Conservation (phyloP, 2,888 invertebrate genomes). For the Mactromeris polynyma region DNA sequence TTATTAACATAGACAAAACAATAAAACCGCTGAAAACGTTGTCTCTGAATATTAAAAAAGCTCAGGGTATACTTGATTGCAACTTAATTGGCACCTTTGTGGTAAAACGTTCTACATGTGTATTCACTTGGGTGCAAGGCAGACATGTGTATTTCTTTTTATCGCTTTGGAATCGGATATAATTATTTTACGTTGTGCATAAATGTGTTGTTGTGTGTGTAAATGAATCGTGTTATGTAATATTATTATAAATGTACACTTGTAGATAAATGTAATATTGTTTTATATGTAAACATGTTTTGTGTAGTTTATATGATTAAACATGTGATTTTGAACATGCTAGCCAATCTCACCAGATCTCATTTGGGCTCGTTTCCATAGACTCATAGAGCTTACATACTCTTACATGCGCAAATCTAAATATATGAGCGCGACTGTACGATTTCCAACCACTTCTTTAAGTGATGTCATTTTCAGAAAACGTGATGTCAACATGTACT, state of each 20-base stretch:
- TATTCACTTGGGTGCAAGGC: not conserved
- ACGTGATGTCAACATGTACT: no score
- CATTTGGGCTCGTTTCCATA: not conserved
- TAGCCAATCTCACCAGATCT: not conserved
- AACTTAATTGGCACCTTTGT: not conserved
- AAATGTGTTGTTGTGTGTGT: not conserved
- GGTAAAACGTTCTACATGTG: not conserved
- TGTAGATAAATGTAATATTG: constrained; percentile 22
- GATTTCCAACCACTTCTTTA: no score
- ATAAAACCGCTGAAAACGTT: not conserved
- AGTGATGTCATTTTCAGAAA: no score
- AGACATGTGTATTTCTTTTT: not conserved
- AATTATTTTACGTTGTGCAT: not conserved
- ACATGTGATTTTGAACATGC: not conserved
- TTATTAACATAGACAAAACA: not conserved
- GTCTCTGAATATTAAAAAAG: constrained; percentile 23
- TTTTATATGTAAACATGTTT: not conserved
- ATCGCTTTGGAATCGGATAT: not conserved
- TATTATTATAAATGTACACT: constrained; percentile 2
- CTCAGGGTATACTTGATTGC: constrained; percentile 37
- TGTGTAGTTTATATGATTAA: constrained; percentile 2
- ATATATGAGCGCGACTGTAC: no score
- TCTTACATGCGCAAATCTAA: no score
- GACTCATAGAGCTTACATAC: not conserved
- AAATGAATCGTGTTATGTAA: not conserved